These are phyloP conservation scores for Pipra filicauda DNA, from an alignment of 2,113 vertebrate species.

Conservation along the genomic window DNA sequence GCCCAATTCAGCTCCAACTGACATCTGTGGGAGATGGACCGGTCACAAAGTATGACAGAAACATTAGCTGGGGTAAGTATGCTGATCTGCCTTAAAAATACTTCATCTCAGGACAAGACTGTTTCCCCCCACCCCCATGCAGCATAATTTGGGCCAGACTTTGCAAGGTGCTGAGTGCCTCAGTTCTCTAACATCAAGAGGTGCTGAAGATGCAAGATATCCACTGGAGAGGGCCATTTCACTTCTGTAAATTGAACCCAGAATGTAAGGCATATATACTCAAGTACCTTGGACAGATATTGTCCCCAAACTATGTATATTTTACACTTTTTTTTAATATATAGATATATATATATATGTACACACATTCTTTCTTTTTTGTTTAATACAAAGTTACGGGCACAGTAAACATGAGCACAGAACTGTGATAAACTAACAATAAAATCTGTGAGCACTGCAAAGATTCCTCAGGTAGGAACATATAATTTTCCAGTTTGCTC, in stretches of 20 bases:
- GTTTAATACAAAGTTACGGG: slow-evolving; percentile 45
- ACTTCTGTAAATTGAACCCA: slow-evolving; percentile 32
- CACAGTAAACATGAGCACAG: slow-evolving; percentile 49
- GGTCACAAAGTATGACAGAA: neutral
- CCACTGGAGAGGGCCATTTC: slow-evolving; percentile 16
- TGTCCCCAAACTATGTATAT: slow-evolving; percentile 55
- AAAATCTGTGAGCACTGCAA: slow-evolving; percentile 36
- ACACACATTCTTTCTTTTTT: neutral
- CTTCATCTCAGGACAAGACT: neutral
- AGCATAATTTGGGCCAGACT: slow-evolving; percentile 52
- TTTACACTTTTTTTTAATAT: slow-evolving; percentile 28
- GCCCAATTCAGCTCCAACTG: neutral
- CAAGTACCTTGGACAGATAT: slow-evolving; percentile 59
- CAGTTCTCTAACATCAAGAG: slow-evolving; percentile 30
- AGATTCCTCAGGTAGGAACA: slow-evolving; percentile 20
- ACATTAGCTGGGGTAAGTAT: neutral
- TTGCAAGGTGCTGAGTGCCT: slow-evolving; percentile 61
- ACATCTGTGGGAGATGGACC: neutral
- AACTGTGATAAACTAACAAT: slow-evolving; percentile 38
- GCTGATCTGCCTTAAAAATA: slow-evolving; percentile 3
- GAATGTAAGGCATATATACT: slow-evolving; percentile 69
- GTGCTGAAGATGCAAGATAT: slow-evolving; percentile 32
- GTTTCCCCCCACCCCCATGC: neutral
- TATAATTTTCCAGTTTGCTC: slow-evolving; percentile 42
- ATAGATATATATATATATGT: neutral